Percentiles rank a stretch among this genome's conserved stretches.
phyloP scores from a whole-genome alignment of 2,797 vertebrate species.

The Natrix natrix region DNA sequence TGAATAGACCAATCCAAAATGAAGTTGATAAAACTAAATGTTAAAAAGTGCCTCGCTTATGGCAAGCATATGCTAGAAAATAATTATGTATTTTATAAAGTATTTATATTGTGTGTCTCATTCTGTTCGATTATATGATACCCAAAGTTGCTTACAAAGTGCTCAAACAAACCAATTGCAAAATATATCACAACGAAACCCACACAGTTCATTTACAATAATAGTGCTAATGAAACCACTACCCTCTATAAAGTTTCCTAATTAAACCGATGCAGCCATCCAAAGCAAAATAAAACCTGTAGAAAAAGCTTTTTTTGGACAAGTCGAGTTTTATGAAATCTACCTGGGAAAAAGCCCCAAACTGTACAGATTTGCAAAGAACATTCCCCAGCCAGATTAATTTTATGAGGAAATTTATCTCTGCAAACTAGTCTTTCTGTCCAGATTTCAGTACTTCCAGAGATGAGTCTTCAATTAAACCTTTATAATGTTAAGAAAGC shows the following conservation, averaged over 20 bases:
- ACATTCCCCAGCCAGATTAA: neutral
- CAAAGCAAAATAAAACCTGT: neutral
- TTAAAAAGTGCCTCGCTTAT: neutral
- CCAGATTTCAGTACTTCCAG: neutral
- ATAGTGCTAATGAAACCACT: neutral
- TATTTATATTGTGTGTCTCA: neutral
- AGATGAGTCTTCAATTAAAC: neutral
- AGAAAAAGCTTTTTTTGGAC: neutral
- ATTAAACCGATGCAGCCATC: neutral
- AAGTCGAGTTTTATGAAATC: neutral
- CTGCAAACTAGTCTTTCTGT: neutral
- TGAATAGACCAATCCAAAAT: slow-evolving; percentile 50
- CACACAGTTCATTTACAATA: neutral
- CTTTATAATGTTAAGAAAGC: neutral
- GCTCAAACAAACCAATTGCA: neutral
- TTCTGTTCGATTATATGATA: neutral
- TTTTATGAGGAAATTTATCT: neutral
- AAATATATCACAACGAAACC: neutral
- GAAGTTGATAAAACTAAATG: slow-evolving; percentile 25
- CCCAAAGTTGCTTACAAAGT: neutral
- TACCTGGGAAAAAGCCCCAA: neutral
- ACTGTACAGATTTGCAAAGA: neutral
- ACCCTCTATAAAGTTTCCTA: neutral
- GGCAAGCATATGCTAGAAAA: slow-evolving; percentile 14
- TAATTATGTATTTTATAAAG: slow-evolving; percentile 32